phyloP scores from a whole-genome alignment of 1,140 invertebrate genomes.

The Anadara kagoshimensis region DNA sequence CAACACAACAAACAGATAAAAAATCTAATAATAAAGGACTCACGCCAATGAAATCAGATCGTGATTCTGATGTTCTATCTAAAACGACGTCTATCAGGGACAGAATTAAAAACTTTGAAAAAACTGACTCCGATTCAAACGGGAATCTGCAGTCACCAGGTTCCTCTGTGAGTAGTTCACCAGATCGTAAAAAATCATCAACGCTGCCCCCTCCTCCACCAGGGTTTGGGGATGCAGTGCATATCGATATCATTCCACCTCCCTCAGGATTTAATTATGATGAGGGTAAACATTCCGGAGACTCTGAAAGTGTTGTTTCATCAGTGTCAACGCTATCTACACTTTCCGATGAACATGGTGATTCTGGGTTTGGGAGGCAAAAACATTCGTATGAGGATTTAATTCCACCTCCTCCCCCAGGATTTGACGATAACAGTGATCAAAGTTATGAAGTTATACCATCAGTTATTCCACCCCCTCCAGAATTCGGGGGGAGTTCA shows the following conservation, averaged over 20 bases:
- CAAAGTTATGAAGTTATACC: constrained; percentile 41
- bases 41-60: constrained; percentile 10
- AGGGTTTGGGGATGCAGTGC: constrained; percentile 58
- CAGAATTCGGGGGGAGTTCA: constrained; percentile 44
- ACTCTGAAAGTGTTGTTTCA: constrained; percentile 44
- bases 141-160: constrained; percentile 16
- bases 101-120: constrained; percentile 52
- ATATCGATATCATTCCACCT: constrained; percentile 66
- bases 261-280: constrained; percentile 53
- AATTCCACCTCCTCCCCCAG: constrained; percentile 63
- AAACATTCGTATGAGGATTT: constrained; percentile 57
- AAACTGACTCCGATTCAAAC: constrained; percentile 27
- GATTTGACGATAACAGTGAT: constrained; percentile 51
- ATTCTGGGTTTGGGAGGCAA: constrained; percentile 50
- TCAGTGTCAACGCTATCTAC: constrained; percentile 64
- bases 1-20: constrained; percentile 15
- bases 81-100: constrained; percentile 48
- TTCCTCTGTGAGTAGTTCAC: constrained; percentile 9
- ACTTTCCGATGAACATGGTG: constrained; percentile 64
- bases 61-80: constrained; percentile 29
- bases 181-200: constrained; percentile 15
- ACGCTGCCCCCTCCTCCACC: constrained; percentile 54
- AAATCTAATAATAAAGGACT: constrained; percentile 8
- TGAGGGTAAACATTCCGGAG: constrained; percentile 27
- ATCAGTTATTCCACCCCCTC: constrained; percentile 59